These are phyloP conservation scores for Axinella damicornis DNA, from an alignment of 37 sponge, comb jelly and placozoan species.

Conservation along the genomic window DNA sequence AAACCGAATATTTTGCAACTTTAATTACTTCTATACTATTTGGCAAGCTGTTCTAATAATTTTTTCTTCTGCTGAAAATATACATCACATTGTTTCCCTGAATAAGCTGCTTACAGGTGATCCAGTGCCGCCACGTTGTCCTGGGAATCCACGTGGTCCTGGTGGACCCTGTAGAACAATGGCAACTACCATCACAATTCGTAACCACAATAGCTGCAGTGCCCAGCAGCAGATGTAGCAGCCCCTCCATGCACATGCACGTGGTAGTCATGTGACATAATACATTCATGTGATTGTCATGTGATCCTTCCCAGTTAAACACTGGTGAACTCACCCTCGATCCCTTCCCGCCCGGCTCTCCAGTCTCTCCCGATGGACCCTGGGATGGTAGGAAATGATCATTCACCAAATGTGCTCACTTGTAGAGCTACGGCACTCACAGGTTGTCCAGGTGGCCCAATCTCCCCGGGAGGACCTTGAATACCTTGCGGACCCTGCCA, in stretches of 20 bases:
- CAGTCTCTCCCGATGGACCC: constrained; percentile 60
- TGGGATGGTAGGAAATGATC: not conserved
- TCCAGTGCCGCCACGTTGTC: constrained; percentile 65
- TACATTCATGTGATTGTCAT: too few species aligned
- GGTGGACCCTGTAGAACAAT: constrained; percentile 51
- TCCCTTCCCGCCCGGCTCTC: constrained; percentile 57
- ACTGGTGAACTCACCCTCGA: constrained; percentile 31
- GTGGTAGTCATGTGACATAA: too few species aligned
- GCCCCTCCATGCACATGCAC: too few species aligned
- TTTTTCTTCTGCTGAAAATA: too few species aligned
- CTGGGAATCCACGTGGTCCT: constrained; percentile 65
- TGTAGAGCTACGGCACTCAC: constrained; percentile 43
- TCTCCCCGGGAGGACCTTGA: constrained; percentile 53
- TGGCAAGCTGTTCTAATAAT: too few species aligned
- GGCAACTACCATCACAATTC: not conserved
- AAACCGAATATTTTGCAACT: too few species aligned
- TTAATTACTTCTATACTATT: too few species aligned
- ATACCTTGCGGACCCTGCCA: constrained; percentile 50
- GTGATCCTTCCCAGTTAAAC: not conserved
- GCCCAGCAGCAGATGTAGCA: too few species aligned
- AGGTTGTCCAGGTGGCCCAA: constrained; percentile 57
- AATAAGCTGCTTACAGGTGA: constrained; percentile 45
- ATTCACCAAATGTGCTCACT: not conserved
- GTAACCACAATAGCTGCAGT: not conserved
- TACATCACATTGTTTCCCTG: not conserved